Percentiles rank a stretch among this genome's conserved stretches.
Evolutionary conservation across 2,113 vertebrate genomes (phyloP).

Genomic region (Kryptolebias marmoratus): DNA sequence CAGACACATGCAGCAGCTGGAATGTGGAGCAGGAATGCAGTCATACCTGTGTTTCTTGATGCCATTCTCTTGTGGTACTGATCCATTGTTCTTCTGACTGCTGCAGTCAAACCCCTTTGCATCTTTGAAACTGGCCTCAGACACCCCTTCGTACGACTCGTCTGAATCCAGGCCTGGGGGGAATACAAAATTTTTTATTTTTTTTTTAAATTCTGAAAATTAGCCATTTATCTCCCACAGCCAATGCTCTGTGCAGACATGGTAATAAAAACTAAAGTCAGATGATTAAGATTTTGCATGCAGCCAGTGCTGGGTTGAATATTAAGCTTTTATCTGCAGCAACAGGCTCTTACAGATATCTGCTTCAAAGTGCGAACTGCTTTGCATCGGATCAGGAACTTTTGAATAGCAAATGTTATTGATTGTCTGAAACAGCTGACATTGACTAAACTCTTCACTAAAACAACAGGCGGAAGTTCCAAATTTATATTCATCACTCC

Average conservation of each 20-base stretch:
- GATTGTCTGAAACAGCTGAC: constrained; percentile 22
- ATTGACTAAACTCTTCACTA: not conserved
- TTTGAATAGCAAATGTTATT: constrained; percentile 32
- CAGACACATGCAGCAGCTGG: not conserved
- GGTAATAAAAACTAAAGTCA: not conserved
- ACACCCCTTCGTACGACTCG: constrained; percentile 90
- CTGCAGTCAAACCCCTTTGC: constrained; percentile 79
- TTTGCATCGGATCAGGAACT: constrained; percentile 32
- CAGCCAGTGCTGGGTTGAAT: not conserved
- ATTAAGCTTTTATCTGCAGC: not conserved
- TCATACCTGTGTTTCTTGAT: constrained; percentile 90
- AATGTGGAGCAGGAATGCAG: constrained; percentile 59
- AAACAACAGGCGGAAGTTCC: not conserved
- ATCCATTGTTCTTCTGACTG: constrained; percentile 81
- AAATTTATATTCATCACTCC: not conserved
- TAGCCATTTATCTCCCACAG: not conserved
- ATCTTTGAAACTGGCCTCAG: constrained; percentile 88
- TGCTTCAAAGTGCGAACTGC: constrained; percentile 3
- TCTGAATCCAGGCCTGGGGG: constrained; percentile 93
- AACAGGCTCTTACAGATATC: not conserved
- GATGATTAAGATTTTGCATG: not conserved
- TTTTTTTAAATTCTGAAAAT: not conserved
- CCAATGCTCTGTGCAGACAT: not conserved
- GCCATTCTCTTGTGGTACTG: constrained; percentile 89
- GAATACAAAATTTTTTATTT: not conserved